Evolutionary conservation across 2,888 invertebrate genomes (phyloP), one percentile per base, ranked within the genome.

Genomic region (Marasmarcha lunaedactyla): DNA sequence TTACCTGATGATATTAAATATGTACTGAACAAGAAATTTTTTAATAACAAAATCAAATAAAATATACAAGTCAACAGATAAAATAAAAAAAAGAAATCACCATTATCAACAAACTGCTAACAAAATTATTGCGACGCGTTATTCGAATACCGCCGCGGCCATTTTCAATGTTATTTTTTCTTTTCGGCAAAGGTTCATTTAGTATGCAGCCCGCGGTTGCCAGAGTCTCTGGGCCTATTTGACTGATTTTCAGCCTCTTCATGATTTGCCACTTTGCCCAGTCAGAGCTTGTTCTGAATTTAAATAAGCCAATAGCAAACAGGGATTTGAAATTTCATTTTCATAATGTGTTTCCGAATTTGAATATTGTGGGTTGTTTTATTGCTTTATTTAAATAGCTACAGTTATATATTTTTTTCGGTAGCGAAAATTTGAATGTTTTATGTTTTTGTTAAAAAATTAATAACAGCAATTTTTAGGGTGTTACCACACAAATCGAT

Each of bases 221-320:
- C 64, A 65, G 70, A 69, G 72, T 71, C 78, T 71, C 76, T 61
- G 68, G 71, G 73, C 78, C 77, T 79, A 77, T 81, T 79, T 78
- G 81, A 79, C 81, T 81, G 81, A 81, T 81, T 81, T 76, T 78
- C 81, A 77, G 77, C 69, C 69, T 63, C 72, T 79, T 74, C 73
- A 78, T 81, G 81, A 81, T 81, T 81, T 77, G 77, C 76, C 79
- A 81, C 81, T 81, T 81, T 72, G 70, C 78, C 77, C 81, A 74
- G 81, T 77, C 79, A 79, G 67, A 45, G 46, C 62, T 61, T 52
- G 68, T 49, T 56, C 53, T 71, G 81, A 79, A 79, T 81, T 69
- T 61, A 55, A 72, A 79, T 53, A 55, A 68, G 63, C 67, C 70
- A 66, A 72, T 73, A 58, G 56, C 50, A 55, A 55, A 52, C 49